phyloP scores from a whole-genome alignment of 2,888 invertebrate genomes.

The Tryphoninae sp. region DNA sequence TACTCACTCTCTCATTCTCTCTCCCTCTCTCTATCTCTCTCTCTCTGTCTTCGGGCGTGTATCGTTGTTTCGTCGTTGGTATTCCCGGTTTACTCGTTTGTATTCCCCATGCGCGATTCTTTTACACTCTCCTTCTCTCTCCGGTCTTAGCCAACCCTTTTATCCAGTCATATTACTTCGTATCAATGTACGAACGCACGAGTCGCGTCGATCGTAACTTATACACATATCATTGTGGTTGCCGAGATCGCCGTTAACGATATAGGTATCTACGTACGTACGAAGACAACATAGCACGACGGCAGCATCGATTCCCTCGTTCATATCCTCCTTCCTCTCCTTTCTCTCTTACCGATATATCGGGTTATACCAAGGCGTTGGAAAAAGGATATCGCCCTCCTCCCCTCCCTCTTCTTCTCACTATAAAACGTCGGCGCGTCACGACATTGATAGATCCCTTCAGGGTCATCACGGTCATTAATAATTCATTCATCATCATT shows the following conservation, averaged over 20 bases:
- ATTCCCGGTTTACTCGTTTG: slow-evolving; percentile 60
- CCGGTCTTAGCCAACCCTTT: slow-evolving; percentile 28
- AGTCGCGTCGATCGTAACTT: slow-evolving; percentile 40
- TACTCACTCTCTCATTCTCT: neutral
- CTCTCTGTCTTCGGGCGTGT: neutral
- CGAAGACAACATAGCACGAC: slow-evolving; percentile 41
- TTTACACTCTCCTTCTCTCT: slow-evolving; percentile 24
- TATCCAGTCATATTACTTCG: slow-evolving; percentile 14
- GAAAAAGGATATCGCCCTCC: slow-evolving; percentile 26
- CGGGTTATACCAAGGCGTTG: slow-evolving; percentile 28
- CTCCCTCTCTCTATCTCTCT: no score
- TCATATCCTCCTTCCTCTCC: slow-evolving; percentile 36
- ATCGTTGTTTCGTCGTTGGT: slow-evolving; percentile 39
- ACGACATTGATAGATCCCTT: slow-evolving; percentile 74
- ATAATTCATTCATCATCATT: slow-evolving; percentile 80
- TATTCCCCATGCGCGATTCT: slow-evolving; percentile 54
- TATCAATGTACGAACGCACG: slow-evolving; percentile 19
- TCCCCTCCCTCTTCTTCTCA: slow-evolving; percentile 32
- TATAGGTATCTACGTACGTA: slow-evolving; percentile 41
- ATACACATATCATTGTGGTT: slow-evolving; percentile 40
- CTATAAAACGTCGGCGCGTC: slow-evolving; percentile 63
- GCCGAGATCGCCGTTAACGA: slow-evolving; percentile 54
- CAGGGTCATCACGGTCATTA: slow-evolving; percentile 72
- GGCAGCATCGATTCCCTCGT: slow-evolving; percentile 38
- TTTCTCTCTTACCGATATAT: slow-evolving; percentile 37